Conservation (phyloP, 2,113 vertebrate genomes). For the Pleuronectes platessa region DNA sequence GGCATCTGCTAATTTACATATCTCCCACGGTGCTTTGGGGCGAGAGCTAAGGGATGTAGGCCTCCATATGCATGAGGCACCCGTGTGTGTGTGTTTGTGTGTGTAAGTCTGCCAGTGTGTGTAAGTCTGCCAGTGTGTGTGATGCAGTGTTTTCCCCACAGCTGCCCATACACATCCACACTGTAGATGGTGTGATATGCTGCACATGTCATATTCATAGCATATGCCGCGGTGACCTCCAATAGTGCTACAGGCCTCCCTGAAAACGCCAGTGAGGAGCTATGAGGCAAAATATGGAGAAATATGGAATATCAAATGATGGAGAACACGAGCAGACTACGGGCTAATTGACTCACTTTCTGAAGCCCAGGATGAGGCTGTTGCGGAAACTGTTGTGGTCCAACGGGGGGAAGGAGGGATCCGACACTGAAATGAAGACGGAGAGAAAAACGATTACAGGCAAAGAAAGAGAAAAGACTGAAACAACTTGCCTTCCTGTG, state of each 20-base stretch:
- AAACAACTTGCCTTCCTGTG: neutral
- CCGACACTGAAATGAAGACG: slow-evolving; percentile 83
- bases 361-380: slow-evolving; percentile 85
- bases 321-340: neutral
- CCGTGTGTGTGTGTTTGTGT: slow-evolving; percentile 23
- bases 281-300: slow-evolving; percentile 55
- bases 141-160: slow-evolving; percentile 56
- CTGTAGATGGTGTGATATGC: slow-evolving; percentile 67
- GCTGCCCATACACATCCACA: slow-evolving; percentile 47
- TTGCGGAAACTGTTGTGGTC: slow-evolving; percentile 76
- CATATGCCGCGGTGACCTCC: slow-evolving; percentile 69
- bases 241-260: slow-evolving; percentile 51
- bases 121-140: no score
- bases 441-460: neutral
- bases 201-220: slow-evolving; percentile 72
- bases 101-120: slow-evolving; percentile 17
- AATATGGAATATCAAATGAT: slow-evolving; percentile 58
- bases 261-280: slow-evolving; percentile 38
- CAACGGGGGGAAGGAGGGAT: slow-evolving; percentile 73
- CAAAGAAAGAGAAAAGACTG: neutral
- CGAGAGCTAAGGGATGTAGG: slow-evolving; percentile 58
- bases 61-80: slow-evolving; percentile 82
- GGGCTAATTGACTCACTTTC: slow-evolving; percentile 88
- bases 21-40: slow-evolving; percentile 75
- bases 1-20: slow-evolving; percentile 79